Evolutionary conservation across 2,888 invertebrate genomes (phyloP), one percentile per base, ranked within the genome.

Genomic region (Melinaea marsaeus): DNA sequence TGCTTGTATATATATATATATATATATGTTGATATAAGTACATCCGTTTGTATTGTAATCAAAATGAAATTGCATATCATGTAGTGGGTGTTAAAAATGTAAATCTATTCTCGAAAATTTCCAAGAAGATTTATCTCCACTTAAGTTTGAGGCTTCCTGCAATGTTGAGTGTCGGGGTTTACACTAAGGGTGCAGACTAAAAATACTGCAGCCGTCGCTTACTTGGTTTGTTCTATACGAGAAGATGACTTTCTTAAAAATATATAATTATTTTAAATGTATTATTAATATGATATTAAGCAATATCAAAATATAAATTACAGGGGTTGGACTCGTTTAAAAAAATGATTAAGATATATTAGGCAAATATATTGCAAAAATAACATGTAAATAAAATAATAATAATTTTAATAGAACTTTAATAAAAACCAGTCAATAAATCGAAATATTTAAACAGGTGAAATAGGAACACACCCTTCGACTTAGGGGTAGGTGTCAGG

Each of bases 101-200:
- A 51, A 51, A 51, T 51, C 51, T 7, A 51, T 51, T 51, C 51
- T 51, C 51, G 51, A 51, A 51, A 51, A 32, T 51, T 51, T 59
- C 22, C 48, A 55, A 55, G 58, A 58, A 32, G 66, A 64, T 66
- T 66, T 66, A 66, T 64, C 59, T 58, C 54, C 51, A 51, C 51
- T 51, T 51, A 51, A 51, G 51, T 51, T 51, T 51, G 51, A 37
- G 37, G 45, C 32, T 47, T 51, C 64, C 46, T 58, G 61, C 66
- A 57, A 59, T 37, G 64, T 58, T 54, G 55, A 61, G 64, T 66
- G 64, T 55, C 61, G 59, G 59, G 66, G 64, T 64, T 66, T 64
- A 64, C 66, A 73, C 63, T 69, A 72, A 73, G 75, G 74, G 76
- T 73, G 72, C 71, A 80, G 82, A 79, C 80, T 83, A 81, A 80